phyloP scores from a whole-genome alignment of 2,797 vertebrate genomes.

The Falco peregrinus region DNA sequence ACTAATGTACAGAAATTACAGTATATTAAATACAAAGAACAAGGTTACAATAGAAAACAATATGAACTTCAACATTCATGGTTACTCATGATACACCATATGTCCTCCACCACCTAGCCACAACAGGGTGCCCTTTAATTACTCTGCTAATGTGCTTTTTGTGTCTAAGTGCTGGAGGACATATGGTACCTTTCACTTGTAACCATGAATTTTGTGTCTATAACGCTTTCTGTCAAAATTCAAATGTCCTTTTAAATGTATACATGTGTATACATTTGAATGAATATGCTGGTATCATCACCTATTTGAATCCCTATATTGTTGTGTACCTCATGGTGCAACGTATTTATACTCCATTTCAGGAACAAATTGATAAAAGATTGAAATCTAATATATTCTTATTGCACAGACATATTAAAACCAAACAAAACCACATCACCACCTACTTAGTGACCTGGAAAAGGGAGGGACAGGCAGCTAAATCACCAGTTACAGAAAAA shows the following conservation, averaged over 20 bases:
- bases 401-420: conserved; percentile 22
- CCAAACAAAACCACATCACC: background rate
- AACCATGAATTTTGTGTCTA: conserved; percentile 43
- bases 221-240: conserved; percentile 39
- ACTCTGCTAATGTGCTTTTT: conserved; percentile 57
- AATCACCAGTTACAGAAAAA: conserved; percentile 19
- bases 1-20: background rate
- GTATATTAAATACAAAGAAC: background rate
- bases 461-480: background rate
- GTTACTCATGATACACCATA: conserved; percentile 47
- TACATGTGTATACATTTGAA: background rate
- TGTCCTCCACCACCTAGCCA: conserved; percentile 56
- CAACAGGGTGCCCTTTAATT: conserved; percentile 66
- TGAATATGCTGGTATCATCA: background rate
- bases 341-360: background rate
- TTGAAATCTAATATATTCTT: background rate
- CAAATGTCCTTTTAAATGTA: conserved; percentile 1
- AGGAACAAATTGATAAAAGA: background rate
- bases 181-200: conserved; percentile 54
- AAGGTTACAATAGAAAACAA: background rate
- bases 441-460: conserved; percentile 22
- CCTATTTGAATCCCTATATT: background rate
- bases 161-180: conserved; percentile 46
- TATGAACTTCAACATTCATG: conserved; percentile 47
- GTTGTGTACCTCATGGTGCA: background rate